A percentile compares a stretch with the other conserved stretches of the same genome.
Evolutionary conservation across 37 sponge, comb jelly and placozoan species (phyloP).

Genomic region (Beroe ovata): DNA sequence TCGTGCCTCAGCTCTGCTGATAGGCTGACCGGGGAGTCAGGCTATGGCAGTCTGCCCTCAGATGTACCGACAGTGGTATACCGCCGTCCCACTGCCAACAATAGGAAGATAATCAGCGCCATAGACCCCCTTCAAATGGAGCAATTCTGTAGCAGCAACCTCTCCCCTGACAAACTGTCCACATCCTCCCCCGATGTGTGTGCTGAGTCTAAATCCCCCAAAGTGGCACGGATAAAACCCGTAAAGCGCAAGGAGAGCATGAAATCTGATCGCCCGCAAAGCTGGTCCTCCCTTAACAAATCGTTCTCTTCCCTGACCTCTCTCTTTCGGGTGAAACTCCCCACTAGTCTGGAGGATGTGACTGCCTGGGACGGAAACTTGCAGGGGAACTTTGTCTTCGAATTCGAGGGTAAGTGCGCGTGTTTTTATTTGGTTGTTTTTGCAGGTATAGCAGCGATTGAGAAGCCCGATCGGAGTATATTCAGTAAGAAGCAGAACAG

Average conservation of each 20-base stretch:
- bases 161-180: neutral
- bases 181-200: neutral
- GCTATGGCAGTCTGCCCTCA: neutral
- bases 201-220: neutral
- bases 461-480: slow-evolving; percentile 55
- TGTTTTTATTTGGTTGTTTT: neutral
- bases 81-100: neutral
- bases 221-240: neutral
- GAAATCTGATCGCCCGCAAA: slow-evolving; percentile 7
- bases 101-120: neutral
- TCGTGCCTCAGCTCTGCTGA: neutral
- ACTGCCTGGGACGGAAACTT: neutral
- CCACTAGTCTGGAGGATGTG: neutral
- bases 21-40: neutral
- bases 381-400: slow-evolving; percentile 23
- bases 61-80: neutral
- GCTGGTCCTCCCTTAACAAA: slow-evolving; percentile 4
- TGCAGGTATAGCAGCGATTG: slow-evolving; percentile 35
- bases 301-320: neutral
- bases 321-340: neutral
- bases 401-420: slow-evolving; percentile 28
- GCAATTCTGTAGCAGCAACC: neutral
- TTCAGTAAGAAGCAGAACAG: slow-evolving; percentile 51
- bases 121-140: neutral
- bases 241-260: neutral